Base-by-base conservation (phyloP, 1,140 invertebrate genomes). In the Drosophila kepulauana region DNA sequence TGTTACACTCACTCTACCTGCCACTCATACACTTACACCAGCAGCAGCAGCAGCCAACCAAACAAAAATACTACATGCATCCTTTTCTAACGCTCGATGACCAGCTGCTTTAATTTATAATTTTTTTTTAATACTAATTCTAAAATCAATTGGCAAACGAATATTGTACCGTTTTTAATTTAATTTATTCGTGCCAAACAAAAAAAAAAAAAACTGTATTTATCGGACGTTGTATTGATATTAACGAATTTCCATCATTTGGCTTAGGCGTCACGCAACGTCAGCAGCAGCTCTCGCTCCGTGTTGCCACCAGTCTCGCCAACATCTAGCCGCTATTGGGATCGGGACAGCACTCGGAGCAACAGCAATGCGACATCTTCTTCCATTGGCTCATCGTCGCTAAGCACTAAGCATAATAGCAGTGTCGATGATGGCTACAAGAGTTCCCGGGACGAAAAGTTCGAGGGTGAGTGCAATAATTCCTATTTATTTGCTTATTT, bases 301-400 rank as follows among this genome's bases (percentile, higher is more conserved):
- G 79, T 84, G 45, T 70, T 92, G 45, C 91, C 92, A 35, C 88
- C 92, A 33, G 77, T 91, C 57, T 91, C 92, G 48, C 82, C 91
- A 10, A 92, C 92, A 13, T 72, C 91, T 52, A 89, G 81, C 49
- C 92, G 92, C 41, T 91, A 92, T 54, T 92, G 80, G 80, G 92
- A 92, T 52, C 79, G 88, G 51, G 91, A 92, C 38, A 86, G 76
- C 59, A 67, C 79, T 4, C 71, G 71, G 45, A 79, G 62, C 64
- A 57, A 28, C 57, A 68, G 35, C 63, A 74, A 59, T 61, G 66
- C 78, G 43, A 77, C 78, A 63, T 64, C 79, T 51, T 56, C 81
- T 33, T 76, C 79, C 46, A 89, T 78, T 61, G 74, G 38, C 45
- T 59, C 84, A 49, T 77, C 79, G 28, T 79, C 78, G 56, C 61